phyloP scores from a whole-genome alignment of 2,888 invertebrate genomes.

The Bugula neritina region DNA sequence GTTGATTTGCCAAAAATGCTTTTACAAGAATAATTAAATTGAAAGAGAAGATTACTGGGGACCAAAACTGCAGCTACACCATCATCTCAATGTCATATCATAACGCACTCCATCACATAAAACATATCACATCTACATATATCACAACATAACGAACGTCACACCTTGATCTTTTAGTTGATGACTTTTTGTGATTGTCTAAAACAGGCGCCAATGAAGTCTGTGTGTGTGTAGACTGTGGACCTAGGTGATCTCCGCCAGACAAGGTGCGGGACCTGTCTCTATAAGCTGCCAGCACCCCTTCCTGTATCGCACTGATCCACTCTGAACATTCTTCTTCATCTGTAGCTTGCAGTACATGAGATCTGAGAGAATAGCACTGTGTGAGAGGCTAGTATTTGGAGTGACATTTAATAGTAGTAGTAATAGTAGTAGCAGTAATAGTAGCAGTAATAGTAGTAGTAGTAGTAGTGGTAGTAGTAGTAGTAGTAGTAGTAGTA shows the following conservation, averaged over 20 bases:
- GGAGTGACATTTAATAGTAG: too few species aligned
- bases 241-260: background rate
- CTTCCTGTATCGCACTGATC: conserved; percentile 77
- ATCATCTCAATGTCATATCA: too few species aligned
- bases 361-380: conserved; percentile 49
- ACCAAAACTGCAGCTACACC: too few species aligned
- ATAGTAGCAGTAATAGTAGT: background rate
- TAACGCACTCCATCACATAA: too few species aligned
- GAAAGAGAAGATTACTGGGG: too few species aligned
- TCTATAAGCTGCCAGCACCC: conserved; percentile 46
- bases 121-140: too few species aligned
- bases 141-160: too few species aligned
- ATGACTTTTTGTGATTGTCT: conserved; percentile 18
- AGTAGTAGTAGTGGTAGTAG: background rate
- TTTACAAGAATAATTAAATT: too few species aligned
- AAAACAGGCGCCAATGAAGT: background rate
- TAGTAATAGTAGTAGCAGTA: background rate
- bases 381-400: too few species aligned
- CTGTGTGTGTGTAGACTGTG: background rate
- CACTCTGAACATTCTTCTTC: conserved; percentile 82
- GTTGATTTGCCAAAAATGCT: too few species aligned
- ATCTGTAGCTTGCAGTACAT: conserved; percentile 95
- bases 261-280: conserved; percentile 24
- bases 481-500: background rate
- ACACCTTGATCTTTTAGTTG: background rate